Percentiles rank a stretch among this genome's conserved stretches.
These are phyloP conservation scores for Vombatus ursinus DNA, from an alignment of 2,113 vertebrate genomes.

Conservation along the genomic window DNA sequence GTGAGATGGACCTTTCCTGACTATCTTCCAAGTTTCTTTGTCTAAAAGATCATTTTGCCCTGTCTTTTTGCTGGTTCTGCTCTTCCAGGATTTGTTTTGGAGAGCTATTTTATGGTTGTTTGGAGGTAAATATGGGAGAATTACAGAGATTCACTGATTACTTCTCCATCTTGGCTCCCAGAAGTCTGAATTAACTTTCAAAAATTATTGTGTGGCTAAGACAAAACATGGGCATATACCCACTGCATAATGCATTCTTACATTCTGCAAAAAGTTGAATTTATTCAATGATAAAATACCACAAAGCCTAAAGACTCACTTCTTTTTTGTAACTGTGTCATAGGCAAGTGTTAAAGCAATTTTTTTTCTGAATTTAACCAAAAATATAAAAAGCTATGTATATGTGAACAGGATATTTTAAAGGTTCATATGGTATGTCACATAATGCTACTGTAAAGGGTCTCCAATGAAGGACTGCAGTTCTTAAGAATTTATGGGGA, in stretches of 20 bases:
- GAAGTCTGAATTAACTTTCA: constrained; percentile 10
- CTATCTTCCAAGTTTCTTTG: too few relatives aligned
- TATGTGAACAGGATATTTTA: background rate
- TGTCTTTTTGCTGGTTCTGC: too few relatives aligned
- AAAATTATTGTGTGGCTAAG: constrained; percentile 17
- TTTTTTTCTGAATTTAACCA: constrained; percentile 45
- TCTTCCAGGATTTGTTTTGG: too few relatives aligned
- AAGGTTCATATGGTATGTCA: background rate
- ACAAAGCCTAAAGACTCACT: constrained; percentile 23
- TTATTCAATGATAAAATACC: constrained; percentile 54
- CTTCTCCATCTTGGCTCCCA: too few relatives aligned
- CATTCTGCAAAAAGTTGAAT: constrained; percentile 43
- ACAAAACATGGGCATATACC: constrained; percentile 45
- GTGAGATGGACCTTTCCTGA: too few relatives aligned
- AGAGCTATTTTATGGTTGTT: too few relatives aligned
- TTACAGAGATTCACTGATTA: too few relatives aligned
- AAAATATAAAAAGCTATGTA: background rate
- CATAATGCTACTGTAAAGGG: background rate
- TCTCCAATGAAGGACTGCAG: constrained; percentile 3
- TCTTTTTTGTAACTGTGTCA: constrained; percentile 19
- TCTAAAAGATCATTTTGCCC: too few relatives aligned
- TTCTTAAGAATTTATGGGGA: background rate
- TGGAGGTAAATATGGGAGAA: too few relatives aligned
- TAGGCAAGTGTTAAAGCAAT: constrained; percentile 53
- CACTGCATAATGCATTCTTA: background rate